Evolutionary conservation across 2,888 invertebrate species (phyloP), one percentile per base, ranked within the genome.

Genomic region (Ectemnius lituratus): DNA sequence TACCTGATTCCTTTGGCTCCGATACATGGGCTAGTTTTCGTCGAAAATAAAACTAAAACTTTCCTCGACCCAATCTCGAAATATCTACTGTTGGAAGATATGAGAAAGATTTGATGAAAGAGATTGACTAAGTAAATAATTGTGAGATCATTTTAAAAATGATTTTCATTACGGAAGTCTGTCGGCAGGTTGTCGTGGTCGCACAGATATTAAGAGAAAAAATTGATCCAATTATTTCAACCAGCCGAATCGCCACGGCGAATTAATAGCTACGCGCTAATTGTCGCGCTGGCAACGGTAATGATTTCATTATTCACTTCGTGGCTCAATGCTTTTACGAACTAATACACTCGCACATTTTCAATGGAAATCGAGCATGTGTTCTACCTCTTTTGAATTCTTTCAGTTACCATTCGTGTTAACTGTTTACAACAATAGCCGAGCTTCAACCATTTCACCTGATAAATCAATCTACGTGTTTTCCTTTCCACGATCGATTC

Each of bases 181-280:
- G 37, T 37, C 8, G 8, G 11, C 37, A 8, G 37, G 37, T 16
- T 28, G 65, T 57, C 14, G 20, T 37, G 65, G 28, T 37, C 37
- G n/a, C 23, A 20, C 16, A 18, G 27, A 28, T 58, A 65, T 56
- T 65, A 56, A 58, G 56, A 27, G 11, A 11, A 65, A 20, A 46
- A 60, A 67, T 57, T 57, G 62, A 28, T n/a, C 62, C 45, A 68
- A 62, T 68, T 62, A 62, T 56, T 56, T 58, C 62, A 46, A 27
- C 62, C 16, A 2, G 52, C 52, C 52, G 52, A 16, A 52, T 52
- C 52, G 52, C 16, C 52, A 37, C n/a, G 52, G 52, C 52, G 52
- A 68, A 62, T 68, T 68, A 68, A 62, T 62, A 46, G 67, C 58
- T n/a, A 46, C 18, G 56, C 62, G 68, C 49, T 68, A 68, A 68